Evolutionary conservation across 2,888 invertebrate genomes (phyloP), one percentile per base, ranked within the genome.

Genomic region (Neria commutata): DNA sequence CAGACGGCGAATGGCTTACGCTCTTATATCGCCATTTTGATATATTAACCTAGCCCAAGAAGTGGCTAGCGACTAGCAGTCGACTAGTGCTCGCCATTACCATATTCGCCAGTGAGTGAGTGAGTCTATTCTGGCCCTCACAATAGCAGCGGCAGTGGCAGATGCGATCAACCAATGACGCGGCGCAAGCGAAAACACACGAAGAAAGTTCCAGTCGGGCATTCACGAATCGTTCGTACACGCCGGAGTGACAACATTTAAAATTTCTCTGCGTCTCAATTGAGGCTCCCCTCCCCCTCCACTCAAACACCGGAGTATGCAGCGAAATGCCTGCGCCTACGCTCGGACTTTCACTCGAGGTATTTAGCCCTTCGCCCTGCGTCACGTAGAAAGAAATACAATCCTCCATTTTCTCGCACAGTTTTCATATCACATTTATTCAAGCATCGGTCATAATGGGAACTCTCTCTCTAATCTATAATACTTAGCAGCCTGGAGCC

Each of bases 401-500:
- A 8, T 4, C 4, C 4, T 37, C 14, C 6, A 37, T 37, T 37
- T 37, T n/a, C 37, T 4, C 4, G n/a, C 16, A 37, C 6, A 37
- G n/a, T 21, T 42, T 42, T 42, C 14, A 21, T 26, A 19, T 19
- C 56, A 54, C 60, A 37, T 54, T 53, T 40, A 54, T 56, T 51
- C 10, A 46, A 34, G 64, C 46, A 26, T 45, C 25, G n/a, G 25
- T 45, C 61, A 60, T 51, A 26, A 34, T 40, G 6, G n/a, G 14
- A 11, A 47, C 1, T 4, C 53, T 40, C 24, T 29, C 46, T 60
- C 67, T 70, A 68, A 70, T 67, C 68, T 74, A 74, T 74, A 74
- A 75, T 75, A 74, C 75, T 74, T n/a, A n/a, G n/a, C n/a, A 68
- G 48, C 23, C 23, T 26, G 45, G 54, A 25, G n/a, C n/a, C n/a